phyloP scores from a whole-genome alignment of 2,888 invertebrate genomes.

The Eupithecia centaureata region DNA sequence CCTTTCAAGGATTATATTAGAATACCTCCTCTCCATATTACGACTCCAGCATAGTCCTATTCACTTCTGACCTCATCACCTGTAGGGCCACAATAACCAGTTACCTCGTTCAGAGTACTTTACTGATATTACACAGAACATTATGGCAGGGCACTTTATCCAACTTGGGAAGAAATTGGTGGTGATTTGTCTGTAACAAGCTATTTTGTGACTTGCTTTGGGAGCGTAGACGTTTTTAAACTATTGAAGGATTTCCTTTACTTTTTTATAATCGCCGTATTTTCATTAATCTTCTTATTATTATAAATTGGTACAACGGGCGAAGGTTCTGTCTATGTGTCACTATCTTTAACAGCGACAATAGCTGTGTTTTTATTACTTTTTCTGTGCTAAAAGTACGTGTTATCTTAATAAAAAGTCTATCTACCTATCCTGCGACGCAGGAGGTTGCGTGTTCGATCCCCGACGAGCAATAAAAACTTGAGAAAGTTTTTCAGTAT shows the following conservation, averaged over 20 bases:
- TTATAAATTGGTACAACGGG: background rate
- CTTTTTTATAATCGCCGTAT: background rate
- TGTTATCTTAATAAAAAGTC: no score
- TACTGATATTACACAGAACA: conserved; percentile 48
- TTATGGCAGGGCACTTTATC: conserved; percentile 25
- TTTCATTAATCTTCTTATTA: no score
- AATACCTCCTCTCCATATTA: conserved; percentile 12
- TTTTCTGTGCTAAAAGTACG: no score
- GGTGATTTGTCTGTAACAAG: conserved; percentile 23
- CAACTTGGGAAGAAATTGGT: conserved; percentile 31
- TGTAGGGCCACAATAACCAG: conserved; percentile 52
- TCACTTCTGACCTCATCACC: conserved; percentile 31
- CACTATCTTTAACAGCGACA: no score
- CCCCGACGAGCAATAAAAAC: background rate
- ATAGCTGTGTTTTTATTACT: no score
- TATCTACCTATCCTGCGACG: no score
- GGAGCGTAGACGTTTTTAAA: background rate
- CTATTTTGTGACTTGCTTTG: background rate
- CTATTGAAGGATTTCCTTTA: background rate
- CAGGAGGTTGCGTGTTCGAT: background rate
- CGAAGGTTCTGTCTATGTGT: no score
- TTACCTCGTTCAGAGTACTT: conserved; percentile 60
- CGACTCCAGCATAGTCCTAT: conserved; percentile 13
- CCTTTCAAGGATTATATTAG: background rate
- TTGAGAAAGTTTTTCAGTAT: no score